Conservation (phyloP, 1,140 invertebrate genomes). For the Macrosteles quadrilineatus region DNA sequence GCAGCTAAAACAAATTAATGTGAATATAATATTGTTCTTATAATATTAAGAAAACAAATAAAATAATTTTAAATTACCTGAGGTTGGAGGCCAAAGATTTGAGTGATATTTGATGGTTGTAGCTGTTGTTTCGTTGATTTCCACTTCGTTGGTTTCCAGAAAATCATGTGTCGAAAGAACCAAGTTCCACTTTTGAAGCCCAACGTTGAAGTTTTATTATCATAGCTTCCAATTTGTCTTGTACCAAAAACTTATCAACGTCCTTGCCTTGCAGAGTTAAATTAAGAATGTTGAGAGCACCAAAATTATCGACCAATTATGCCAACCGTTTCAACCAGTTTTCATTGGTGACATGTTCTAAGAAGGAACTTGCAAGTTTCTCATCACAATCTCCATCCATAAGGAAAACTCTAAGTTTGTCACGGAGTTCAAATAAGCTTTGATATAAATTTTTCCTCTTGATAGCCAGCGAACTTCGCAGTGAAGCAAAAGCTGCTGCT, state of each 20-base stretch:
- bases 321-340: neutral
- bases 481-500: too few relatives aligned
- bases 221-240: neutral
- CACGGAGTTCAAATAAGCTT: too few relatives aligned
- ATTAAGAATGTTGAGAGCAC: neutral
- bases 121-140: neutral
- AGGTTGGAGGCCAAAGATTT: too few relatives aligned
- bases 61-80: too few relatives aligned
- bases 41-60: too few relatives aligned
- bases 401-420: neutral
- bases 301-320: neutral
- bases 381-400: neutral
- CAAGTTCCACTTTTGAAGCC: neutral
- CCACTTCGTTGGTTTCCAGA: neutral
- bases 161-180: neutral
- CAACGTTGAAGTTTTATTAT: neutral
- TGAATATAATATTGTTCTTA: too few relatives aligned
- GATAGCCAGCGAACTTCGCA: too few relatives aligned
- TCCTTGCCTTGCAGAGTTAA: slow-evolving; percentile 27
- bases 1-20: too few relatives aligned
- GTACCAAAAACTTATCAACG: neutral
- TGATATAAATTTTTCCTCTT: too few relatives aligned
- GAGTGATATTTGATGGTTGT: neutral
- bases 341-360: neutral
- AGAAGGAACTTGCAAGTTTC: neutral